A percentile compares a stretch with the other conserved stretches of the same genome.
phyloP scores from a whole-genome alignment of 2,888 invertebrate species.

The Anthophora plumipes region DNA sequence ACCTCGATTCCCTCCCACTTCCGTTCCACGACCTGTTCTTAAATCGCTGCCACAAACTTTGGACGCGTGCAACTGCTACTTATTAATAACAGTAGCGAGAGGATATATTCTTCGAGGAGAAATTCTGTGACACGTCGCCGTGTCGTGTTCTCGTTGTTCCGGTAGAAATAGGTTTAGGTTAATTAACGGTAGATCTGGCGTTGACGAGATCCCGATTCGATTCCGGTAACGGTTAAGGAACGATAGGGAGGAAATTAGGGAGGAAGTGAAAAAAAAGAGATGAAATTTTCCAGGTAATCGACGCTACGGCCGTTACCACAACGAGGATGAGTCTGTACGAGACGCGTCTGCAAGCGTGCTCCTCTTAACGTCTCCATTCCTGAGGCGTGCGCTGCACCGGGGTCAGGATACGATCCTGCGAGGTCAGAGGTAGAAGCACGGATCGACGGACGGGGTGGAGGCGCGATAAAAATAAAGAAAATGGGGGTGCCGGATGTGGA shows the following conservation, averaged over 20 bases:
- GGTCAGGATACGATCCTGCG: constrained; percentile 8
- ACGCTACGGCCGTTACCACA: constrained; percentile 30
- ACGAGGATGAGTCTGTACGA: constrained; percentile 41
- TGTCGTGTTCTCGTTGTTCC: no score
- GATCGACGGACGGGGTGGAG: constrained; percentile 44
- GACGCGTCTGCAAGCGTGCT: constrained; percentile 36
- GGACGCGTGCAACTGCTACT: not conserved
- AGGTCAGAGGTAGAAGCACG: constrained; percentile 15
- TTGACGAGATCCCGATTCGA: constrained; percentile 9
- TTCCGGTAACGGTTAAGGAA: not conserved
- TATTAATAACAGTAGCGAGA: constrained; percentile 4
- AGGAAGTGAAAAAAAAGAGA: constrained; percentile 30
- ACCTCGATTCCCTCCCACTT: not conserved
- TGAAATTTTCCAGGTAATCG: constrained; percentile 65
- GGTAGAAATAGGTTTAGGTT: no score
- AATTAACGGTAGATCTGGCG: no score
- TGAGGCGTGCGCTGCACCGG: constrained; percentile 31
- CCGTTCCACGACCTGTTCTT: not conserved
- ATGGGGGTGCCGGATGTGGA: constrained; percentile 79
- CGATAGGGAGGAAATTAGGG: not conserved
- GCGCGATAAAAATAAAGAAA: constrained; percentile 56
- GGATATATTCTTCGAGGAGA: no score
- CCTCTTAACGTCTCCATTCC: constrained; percentile 58
- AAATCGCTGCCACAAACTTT: constrained; percentile 7
- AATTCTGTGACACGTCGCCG: no score